Percentiles rank a stretch among this genome's conserved stretches.
Evolutionary conservation across 2,797 vertebrate species (phyloP).

Genomic region (Masticophis lateralis): DNA sequence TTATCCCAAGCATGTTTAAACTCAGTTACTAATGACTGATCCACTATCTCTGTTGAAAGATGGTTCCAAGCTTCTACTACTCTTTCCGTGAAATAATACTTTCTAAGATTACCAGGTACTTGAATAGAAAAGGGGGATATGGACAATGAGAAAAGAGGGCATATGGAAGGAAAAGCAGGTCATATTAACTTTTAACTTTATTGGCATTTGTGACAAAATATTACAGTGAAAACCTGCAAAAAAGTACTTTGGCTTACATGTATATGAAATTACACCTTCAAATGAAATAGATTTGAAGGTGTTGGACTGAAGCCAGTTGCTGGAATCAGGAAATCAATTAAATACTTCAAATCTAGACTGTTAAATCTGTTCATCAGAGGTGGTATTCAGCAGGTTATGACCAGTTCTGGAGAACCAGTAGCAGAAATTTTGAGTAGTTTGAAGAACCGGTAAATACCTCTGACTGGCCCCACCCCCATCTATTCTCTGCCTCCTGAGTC

Average conservation of each 20-base stretch:
- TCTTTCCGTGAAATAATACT: no score
- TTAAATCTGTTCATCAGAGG: not conserved
- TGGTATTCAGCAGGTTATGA: no score
- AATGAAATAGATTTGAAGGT: not conserved
- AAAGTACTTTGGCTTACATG: not conserved
- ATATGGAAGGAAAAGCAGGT: not conserved
- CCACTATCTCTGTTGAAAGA: no score
- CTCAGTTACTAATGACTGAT: not conserved
- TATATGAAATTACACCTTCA: not conserved
- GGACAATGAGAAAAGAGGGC: not conserved
- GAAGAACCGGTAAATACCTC: no score
- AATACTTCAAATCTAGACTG: not conserved
- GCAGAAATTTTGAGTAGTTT: no score
- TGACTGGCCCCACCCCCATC: no score
- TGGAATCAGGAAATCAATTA: not conserved
- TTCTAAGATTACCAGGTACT: not conserved
- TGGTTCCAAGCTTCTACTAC: no score
- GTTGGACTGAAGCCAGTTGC: not conserved
- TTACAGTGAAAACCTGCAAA: not conserved
- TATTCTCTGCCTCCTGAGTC: no score
- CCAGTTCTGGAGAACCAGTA: no score
- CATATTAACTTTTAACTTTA: not conserved
- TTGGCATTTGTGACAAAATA: not conserved
- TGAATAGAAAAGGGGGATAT: not conserved
- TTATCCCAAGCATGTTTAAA: not conserved